phyloP scores from a whole-genome alignment of 2,888 invertebrate species.

The Microplitis deprimator region DNA sequence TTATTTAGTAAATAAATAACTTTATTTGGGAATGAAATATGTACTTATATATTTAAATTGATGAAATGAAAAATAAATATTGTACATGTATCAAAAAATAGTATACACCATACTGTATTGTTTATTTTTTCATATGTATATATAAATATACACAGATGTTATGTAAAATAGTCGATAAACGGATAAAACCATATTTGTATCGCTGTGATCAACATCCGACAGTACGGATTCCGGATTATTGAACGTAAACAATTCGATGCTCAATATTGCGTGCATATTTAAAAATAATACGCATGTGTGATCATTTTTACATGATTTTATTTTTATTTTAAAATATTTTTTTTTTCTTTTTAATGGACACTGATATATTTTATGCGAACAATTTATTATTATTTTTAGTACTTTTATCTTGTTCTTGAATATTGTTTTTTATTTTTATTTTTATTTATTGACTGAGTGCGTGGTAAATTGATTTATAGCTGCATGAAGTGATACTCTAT shows the following conservation, averaged over 20 bases:
- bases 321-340: constrained; percentile 6
- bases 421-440: background rate
- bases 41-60: background rate
- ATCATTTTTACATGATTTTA: constrained; percentile 1
- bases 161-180: constrained; percentile 20
- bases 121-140: background rate
- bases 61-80: background rate
- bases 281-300: constrained; percentile 30
- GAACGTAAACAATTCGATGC: constrained; percentile 25
- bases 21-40: background rate
- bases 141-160: constrained; percentile 5
- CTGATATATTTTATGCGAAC: background rate
- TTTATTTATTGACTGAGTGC: background rate
- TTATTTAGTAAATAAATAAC: background rate
- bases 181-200: constrained; percentile 19
- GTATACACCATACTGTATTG: background rate
- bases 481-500: background rate
- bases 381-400: background rate
- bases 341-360: background rate
- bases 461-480: background rate
- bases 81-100: background rate
- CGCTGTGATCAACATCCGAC: constrained; percentile 29
- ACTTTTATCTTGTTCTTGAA: background rate
- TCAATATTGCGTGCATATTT: constrained; percentile 19
- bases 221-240: constrained; percentile 33